phyloP scores from a whole-genome alignment of 92 coral and sea anemone genomes.

The Epizoanthus stellaris region DNA sequence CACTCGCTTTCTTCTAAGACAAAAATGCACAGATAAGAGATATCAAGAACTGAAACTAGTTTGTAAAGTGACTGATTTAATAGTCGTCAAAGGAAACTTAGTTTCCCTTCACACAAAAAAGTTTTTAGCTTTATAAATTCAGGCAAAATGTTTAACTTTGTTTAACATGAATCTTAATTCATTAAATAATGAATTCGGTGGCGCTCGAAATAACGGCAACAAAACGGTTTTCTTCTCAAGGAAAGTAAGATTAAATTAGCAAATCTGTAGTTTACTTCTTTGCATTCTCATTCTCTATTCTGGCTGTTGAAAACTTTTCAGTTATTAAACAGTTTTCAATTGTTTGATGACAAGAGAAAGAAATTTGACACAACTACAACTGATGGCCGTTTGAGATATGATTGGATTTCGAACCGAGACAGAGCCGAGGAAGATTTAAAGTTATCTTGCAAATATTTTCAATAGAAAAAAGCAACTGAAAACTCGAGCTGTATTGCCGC shows the following conservation, averaged over 20 bases:
- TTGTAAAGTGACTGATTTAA: slow-evolving; percentile 9
- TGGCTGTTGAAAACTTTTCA: neutral
- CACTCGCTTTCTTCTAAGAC: neutral
- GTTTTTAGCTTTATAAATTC: neutral
- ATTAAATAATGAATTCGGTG: neutral
- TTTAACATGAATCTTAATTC: neutral
- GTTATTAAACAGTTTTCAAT: slow-evolving; percentile 24
- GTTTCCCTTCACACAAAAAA: slow-evolving; percentile 29
- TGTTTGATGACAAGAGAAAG: slow-evolving; percentile 33
- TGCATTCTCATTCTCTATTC: slow-evolving; percentile 4
- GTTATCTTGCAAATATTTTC: neutral
- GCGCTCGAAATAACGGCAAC: neutral
- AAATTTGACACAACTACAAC: slow-evolving; percentile 10
- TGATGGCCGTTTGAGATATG: neutral
- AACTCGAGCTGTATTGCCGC: neutral
- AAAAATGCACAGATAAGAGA: slow-evolving; percentile 12
- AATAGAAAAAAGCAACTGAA: neutral
- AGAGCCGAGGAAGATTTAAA: neutral
- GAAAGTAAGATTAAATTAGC: slow-evolving; percentile 13
- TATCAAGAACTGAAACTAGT: slow-evolving; percentile 18
- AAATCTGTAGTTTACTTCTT: neutral
- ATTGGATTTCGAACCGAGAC: neutral
- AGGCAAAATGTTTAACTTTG: neutral
- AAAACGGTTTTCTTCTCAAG: neutral
- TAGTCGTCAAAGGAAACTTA: neutral